Conservation (phyloP, 2,113 vertebrate genomes). For the Dascyllus trimaculatus region DNA sequence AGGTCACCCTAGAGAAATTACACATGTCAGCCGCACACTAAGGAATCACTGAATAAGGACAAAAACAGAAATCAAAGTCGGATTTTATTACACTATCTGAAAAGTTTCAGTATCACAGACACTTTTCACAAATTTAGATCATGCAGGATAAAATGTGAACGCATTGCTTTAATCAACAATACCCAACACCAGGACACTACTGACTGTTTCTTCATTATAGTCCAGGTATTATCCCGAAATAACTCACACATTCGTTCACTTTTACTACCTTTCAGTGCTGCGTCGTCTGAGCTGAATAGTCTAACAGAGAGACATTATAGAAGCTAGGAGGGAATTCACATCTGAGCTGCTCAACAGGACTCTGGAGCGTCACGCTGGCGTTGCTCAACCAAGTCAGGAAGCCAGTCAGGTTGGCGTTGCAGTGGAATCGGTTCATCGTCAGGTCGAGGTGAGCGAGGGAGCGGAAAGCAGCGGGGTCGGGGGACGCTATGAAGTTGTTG, state of each 20-base stretch:
- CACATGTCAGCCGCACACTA: too few species aligned
- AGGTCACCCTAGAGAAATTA: too few species aligned
- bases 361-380: constrained; percentile 82
- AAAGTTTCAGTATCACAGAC: too few species aligned
- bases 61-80: too few species aligned
- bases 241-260: neutral
- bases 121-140: too few species aligned
- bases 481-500: constrained; percentile 87
- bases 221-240: neutral
- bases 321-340: constrained; percentile 85
- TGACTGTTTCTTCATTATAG: too few species aligned
- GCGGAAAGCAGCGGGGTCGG: constrained; percentile 83
- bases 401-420: constrained; percentile 81
- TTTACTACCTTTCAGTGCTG: neutral
- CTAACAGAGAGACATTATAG: constrained; percentile 39
- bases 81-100: too few species aligned
- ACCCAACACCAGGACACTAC: too few species aligned
- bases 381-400: constrained; percentile 87
- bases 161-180: too few species aligned
- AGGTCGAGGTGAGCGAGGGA: constrained; percentile 83
- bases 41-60: too few species aligned
- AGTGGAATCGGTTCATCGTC: constrained; percentile 86
- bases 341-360: constrained; percentile 70
- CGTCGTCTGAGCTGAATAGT: constrained; percentile 31
- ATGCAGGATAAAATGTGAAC: too few species aligned